These are phyloP conservation scores for Alviniconcha strummeri DNA, from an alignment of 2,888 invertebrate genomes.

Conservation along the genomic window DNA sequence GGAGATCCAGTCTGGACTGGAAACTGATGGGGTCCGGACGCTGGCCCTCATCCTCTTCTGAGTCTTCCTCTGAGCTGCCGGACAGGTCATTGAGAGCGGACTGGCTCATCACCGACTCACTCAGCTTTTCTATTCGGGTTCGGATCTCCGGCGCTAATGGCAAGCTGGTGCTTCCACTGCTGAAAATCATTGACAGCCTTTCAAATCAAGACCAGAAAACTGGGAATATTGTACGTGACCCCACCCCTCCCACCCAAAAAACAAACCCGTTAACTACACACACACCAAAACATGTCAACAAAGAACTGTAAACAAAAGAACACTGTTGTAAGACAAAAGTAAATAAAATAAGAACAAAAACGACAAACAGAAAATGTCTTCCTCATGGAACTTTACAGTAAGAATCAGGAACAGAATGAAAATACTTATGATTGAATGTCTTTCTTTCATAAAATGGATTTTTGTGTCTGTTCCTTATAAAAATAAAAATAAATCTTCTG, in stretches of 20 bases:
- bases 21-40: constrained; percentile 51
- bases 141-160: constrained; percentile 53
- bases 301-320: too few relatives aligned
- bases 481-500: too few relatives aligned
- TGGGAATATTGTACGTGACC: background rate
- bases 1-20: constrained; percentile 63
- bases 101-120: constrained; percentile 65
- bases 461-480: background rate
- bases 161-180: constrained; percentile 38
- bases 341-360: too few relatives aligned
- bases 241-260: too few relatives aligned
- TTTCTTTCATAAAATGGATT: too few relatives aligned
- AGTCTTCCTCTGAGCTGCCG: constrained; percentile 45
- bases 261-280: too few relatives aligned
- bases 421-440: too few relatives aligned
- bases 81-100: constrained; percentile 64
- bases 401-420: background rate
- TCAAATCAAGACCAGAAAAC: background rate
- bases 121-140: constrained; percentile 61
- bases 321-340: too few relatives aligned
- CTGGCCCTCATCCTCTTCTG: constrained; percentile 49
- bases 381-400: too few relatives aligned
- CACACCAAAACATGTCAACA: too few relatives aligned
- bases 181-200: background rate
- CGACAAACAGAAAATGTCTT: too few relatives aligned